Evolutionary conservation across 2,888 invertebrate genomes (phyloP).

Genomic region (Horisme vitalbata): DNA sequence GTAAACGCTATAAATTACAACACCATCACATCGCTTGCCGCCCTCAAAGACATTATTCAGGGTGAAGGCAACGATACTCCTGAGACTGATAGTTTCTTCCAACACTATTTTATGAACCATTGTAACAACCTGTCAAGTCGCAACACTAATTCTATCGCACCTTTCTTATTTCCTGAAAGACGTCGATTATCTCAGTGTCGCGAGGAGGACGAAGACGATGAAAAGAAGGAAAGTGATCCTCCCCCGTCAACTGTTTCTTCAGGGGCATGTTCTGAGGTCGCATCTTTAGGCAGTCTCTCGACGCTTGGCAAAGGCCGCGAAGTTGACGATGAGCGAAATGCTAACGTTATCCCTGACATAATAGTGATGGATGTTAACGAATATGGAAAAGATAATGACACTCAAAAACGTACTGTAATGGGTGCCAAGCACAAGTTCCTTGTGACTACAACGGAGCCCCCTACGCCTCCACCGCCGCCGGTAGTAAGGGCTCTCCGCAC

Average conservation of each 20-base stretch:
- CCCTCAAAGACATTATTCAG: conserved; percentile 86
- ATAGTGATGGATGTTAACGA: conserved; percentile 18
- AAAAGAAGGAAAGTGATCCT: conserved; percentile 57
- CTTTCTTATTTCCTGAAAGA: conserved; percentile 82
- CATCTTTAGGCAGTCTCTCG: conserved; percentile 37
- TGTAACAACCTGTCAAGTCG: conserved; percentile 87
- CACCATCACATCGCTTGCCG: conserved; percentile 86
- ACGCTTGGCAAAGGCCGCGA: conserved; percentile 37
- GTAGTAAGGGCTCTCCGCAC: conserved; percentile 74
- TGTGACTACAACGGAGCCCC: conserved; percentile 64
- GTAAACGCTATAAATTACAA: conserved; percentile 87
- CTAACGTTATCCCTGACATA: conserved; percentile 30
- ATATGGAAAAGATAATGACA: conserved; percentile 16
- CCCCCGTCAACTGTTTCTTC: conserved; percentile 41
- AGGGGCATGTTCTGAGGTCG: conserved; percentile 37
- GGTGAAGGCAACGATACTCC: conserved; percentile 82
- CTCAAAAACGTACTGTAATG: conserved; percentile 61
- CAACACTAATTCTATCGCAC: conserved; percentile 62
- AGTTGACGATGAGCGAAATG: conserved; percentile 37
- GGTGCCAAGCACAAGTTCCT: conserved; percentile 72
- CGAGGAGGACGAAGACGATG: conserved; percentile 92
- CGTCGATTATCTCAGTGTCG: conserved; percentile 91
- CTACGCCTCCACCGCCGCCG: conserved; percentile 55
- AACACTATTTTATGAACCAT: conserved; percentile 89
- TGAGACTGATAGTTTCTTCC: conserved; percentile 85